Base-by-base conservation (phyloP, 2,797 vertebrate species). In the Linurgus olivaceus region DNA sequence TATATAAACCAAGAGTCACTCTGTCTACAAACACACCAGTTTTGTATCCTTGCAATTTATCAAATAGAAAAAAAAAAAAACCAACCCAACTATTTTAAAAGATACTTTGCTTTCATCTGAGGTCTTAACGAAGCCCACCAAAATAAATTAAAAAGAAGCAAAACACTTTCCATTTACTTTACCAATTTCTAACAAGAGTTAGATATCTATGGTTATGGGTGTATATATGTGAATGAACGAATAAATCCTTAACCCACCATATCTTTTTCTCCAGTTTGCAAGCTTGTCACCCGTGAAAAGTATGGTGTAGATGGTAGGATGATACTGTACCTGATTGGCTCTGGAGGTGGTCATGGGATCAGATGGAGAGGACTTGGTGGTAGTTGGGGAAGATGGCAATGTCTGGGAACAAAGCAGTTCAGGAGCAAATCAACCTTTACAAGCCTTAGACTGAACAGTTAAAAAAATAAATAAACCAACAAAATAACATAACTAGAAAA, bases 391-490 rank as follows among this genome's bases (percentile, higher is more conserved):
- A 97, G 98, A 98, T 98, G 98, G 98, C 98, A 98, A 98, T 98
- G 98, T 98, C 98, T 98, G 98, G 98, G 98, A 98, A 98, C 98
- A 98, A 98, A 98, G 98, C 98, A 98, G 98, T 98, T 98, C 98
- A 98, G 98, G 98, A 98, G 98, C 98, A 98, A 98, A 98, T 98
- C 98, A 98, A 98, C 98, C 98, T 98, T 98, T 98, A 98, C 97
- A 98, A 98, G 98, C 97, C 97, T 98, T 98, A 97, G 97, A 98
- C 98, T 97, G 95, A 98, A 97, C 96, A 98, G 94, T 98, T 93
- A 98, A 98, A 97, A 96, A 98, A 98, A 96, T 95, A 97, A 97
- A 96, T 70, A 97, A 98, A 98, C 95, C 80, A 94, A 98, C 95
- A 96, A 96, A 98, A 98, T 97, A 98, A 98, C 95, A 92, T 97